phyloP scores from a whole-genome alignment of 2,888 invertebrate genomes.

The Zygogramma bicolorata region DNA sequence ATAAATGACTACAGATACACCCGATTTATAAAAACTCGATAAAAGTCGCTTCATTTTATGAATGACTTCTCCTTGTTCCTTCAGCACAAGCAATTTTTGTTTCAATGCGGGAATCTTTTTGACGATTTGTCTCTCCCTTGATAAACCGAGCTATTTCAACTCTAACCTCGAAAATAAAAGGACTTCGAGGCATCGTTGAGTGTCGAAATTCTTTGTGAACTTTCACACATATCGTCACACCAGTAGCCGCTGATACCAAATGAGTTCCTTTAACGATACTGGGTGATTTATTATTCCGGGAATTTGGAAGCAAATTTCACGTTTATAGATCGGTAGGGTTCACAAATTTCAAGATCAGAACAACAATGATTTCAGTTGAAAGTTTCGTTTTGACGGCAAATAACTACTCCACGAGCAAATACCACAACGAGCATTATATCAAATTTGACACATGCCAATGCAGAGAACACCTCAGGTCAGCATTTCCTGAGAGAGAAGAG shows the following conservation, averaged over 20 bases:
- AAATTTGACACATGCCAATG: too few species aligned
- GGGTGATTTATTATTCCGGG: background rate
- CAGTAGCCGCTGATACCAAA: background rate
- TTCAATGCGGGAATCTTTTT: slow-evolving; percentile 22
- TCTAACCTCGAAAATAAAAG: slow-evolving; percentile 26
- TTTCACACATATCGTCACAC: background rate
- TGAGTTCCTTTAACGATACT: background rate
- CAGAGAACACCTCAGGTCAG: too few species aligned
- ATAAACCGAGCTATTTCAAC: slow-evolving; percentile 19
- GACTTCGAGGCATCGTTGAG: slow-evolving; percentile 23
- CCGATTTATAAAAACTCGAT: slow-evolving; percentile 35
- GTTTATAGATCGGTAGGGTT: too few species aligned
- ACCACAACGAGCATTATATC: too few species aligned
- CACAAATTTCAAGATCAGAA: too few species aligned
- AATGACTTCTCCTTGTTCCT: slow-evolving; percentile 31
- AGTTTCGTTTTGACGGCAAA: too few species aligned
- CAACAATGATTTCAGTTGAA: too few species aligned
- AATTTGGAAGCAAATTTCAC: too few species aligned
- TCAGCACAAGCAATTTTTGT: slow-evolving; percentile 28
- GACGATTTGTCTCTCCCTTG: slow-evolving; percentile 29
- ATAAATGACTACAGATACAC: slow-evolving; percentile 34
- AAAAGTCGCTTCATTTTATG: slow-evolving; percentile 33
- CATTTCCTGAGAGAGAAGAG: too few species aligned
- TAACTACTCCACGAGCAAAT: too few species aligned
- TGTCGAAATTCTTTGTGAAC: background rate